Conservation (phyloP, 2,888 invertebrate genomes). For the Hanleya hanleyi region DNA sequence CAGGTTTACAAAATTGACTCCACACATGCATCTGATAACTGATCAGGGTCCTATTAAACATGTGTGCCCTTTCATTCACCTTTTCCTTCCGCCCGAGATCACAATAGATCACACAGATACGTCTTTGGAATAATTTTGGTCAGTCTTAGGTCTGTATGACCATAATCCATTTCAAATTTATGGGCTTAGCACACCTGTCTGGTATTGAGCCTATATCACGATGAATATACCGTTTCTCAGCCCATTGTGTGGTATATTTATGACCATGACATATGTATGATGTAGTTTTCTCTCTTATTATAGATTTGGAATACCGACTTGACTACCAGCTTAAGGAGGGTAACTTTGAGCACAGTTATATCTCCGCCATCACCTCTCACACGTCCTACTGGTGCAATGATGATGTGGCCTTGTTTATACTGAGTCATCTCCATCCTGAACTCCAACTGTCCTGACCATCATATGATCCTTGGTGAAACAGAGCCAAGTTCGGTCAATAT, state of each 20-base stretch:
- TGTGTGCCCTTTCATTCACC: too few species aligned
- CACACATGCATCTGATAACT: too few species aligned
- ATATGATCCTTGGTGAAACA: too few species aligned
- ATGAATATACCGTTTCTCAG: not conserved
- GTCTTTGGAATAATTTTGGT: too few species aligned
- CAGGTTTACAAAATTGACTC: too few species aligned
- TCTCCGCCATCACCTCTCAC: constrained; percentile 79
- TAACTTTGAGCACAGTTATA: constrained; percentile 78
- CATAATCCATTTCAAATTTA: too few species aligned
- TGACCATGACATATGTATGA: too few species aligned
- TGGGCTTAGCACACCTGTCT: not conserved
- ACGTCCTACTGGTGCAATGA: constrained; percentile 80
- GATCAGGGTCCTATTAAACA: too few species aligned
- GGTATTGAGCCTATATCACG: not conserved
- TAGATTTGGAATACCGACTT: constrained; percentile 78
- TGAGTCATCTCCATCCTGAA: constrained; percentile 71
- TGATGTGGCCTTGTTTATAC: constrained; percentile 79
- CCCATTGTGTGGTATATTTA: not conserved
- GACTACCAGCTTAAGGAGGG: constrained; percentile 79
- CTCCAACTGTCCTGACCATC: constrained; percentile 41
- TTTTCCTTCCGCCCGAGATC: too few species aligned
- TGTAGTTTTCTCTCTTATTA: constrained; percentile 22
- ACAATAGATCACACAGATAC: too few species aligned
- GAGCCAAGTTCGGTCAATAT: too few species aligned
- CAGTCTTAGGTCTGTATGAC: too few species aligned